These are phyloP conservation scores for Saccopteryx bilineata DNA, from an alignment of 2,113 vertebrate species.

Conservation along the genomic window DNA sequence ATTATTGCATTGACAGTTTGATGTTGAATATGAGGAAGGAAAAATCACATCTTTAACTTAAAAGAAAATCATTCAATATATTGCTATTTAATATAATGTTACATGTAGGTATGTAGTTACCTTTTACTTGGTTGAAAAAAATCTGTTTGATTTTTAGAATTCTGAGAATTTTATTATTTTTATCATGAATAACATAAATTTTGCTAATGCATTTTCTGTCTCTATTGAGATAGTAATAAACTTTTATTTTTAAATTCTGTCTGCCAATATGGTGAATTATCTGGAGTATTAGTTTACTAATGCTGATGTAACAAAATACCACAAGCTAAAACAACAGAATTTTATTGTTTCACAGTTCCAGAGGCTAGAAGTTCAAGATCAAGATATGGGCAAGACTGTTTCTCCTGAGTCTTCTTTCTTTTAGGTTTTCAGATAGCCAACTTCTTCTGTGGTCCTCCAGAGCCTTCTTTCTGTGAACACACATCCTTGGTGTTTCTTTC, in stretches of 20 bases:
- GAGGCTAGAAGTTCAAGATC: too few relatives aligned
- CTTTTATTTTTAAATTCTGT: neutral
- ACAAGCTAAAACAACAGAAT: neutral
- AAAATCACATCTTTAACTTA: neutral
- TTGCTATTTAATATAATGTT: neutral
- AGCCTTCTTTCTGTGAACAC: neutral
- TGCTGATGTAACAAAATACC: neutral
- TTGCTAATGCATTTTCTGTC: neutral
- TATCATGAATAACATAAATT: neutral
- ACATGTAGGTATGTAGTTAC: neutral
- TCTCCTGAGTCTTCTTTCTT: too few relatives aligned
- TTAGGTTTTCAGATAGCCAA: neutral
- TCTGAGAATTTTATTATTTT: neutral
- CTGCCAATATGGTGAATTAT: neutral
- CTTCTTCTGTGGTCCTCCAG: neutral
- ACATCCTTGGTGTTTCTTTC: neutral
- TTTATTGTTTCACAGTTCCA: too few relatives aligned
- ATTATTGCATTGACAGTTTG: neutral
- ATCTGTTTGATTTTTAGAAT: neutral
- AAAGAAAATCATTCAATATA: neutral
- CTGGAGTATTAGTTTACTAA: neutral
- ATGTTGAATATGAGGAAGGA: neutral
- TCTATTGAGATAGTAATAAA: neutral
- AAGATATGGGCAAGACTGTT: too few relatives aligned
- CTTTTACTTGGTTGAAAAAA: neutral